A percentile compares a stretch with the other conserved stretches of the same genome.
These are phyloP conservation scores for Molossus alvarezi DNA, from an alignment of 2,797 vertebrate genomes.

Conservation along the genomic window DNA sequence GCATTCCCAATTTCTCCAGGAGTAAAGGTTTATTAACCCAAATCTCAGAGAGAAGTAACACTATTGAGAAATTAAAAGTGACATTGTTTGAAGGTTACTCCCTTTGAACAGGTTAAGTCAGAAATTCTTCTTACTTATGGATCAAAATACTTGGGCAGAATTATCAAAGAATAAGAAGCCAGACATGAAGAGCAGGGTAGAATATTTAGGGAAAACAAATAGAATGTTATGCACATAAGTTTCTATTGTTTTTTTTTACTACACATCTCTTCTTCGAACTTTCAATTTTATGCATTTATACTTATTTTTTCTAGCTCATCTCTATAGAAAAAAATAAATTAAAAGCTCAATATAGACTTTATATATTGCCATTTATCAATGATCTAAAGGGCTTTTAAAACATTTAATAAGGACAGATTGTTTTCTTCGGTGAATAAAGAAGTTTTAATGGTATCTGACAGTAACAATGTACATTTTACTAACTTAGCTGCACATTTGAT, in stretches of 20 bases:
- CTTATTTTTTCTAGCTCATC: conserved; percentile 7
- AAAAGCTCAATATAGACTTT: neutral
- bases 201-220: neutral
- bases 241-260: conserved; percentile 41
- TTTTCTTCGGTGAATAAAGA: conserved; percentile 44
- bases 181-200: neutral
- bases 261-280: neutral
- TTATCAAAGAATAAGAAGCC: conserved; percentile 29
- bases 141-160: neutral
- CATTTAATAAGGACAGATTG: neutral
- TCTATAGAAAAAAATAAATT: conserved; percentile 23
- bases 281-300: neutral
- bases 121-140: neutral
- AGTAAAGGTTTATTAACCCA: conserved; percentile 61
- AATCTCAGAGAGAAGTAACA: neutral
- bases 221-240: neutral
- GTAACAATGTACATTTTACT: conserved; percentile 36
- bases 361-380: neutral
- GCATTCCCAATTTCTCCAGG: conserved; percentile 41
- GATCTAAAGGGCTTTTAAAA: conserved; percentile 48
- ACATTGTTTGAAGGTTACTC: neutral
- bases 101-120: neutral
- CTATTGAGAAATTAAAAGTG: conserved; percentile 21
- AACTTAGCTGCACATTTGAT: conserved; percentile 21
- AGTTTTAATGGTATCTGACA: conserved; percentile 1